phyloP scores from a whole-genome alignment of 2,113 vertebrate genomes.

The Nymphicus hollandicus region DNA sequence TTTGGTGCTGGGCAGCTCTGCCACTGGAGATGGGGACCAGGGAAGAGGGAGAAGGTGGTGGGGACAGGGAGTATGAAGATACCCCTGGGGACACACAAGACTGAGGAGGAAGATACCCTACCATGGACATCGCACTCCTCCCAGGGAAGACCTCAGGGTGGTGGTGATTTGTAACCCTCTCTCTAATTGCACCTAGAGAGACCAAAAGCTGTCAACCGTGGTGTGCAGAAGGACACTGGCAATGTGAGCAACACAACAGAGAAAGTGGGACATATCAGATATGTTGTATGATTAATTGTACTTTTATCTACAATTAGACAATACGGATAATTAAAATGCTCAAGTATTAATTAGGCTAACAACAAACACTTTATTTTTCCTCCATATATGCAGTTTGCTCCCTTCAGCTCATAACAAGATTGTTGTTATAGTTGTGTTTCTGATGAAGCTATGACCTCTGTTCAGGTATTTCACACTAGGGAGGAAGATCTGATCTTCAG shows the following conservation, averaged over 20 bases:
- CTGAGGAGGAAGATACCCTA: not conserved
- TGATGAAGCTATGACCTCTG: not conserved
- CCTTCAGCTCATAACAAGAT: not conserved
- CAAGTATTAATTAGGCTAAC: not conserved
- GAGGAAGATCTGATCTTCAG: not conserved
- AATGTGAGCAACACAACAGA: not conserved
- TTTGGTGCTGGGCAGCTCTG: not conserved
- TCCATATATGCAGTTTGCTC: not conserved
- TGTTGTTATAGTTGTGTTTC: not conserved
- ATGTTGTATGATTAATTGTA: not conserved
- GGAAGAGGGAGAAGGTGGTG: not conserved
- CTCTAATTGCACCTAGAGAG: not conserved
- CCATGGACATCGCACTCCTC: not conserved
- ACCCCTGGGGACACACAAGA: not conserved
- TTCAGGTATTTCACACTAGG: not conserved
- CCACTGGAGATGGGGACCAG: not conserved
- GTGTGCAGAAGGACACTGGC: not conserved
- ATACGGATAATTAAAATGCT: not conserved
- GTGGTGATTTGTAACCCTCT: not conserved
- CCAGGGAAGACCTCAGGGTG: not conserved
- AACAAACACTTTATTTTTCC: not conserved
- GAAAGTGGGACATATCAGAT: not conserved
- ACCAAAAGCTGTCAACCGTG: not conserved
- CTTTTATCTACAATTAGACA: not conserved
- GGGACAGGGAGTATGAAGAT: fast-evolving